These are phyloP conservation scores for Taenioides sp. DNA, from an alignment of 2,797 vertebrate species.

Conservation along the genomic window DNA sequence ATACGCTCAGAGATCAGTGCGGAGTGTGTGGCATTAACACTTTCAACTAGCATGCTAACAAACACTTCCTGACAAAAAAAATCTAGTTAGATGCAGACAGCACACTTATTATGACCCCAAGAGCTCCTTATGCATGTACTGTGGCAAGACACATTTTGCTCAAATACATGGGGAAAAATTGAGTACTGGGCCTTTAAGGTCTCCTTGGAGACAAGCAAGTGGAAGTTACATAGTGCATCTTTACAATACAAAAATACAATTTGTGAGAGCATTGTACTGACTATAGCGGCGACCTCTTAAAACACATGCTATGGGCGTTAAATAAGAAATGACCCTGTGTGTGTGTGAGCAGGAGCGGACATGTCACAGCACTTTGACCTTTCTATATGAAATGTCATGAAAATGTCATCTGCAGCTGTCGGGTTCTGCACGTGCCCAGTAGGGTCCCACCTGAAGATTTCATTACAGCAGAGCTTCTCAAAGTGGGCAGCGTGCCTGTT, in stretches of 20 bases:
- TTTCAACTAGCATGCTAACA: no score
- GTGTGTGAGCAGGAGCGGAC: not conserved
- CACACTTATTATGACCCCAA: no score
- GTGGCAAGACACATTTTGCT: no score
- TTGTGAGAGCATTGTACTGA: not conserved
- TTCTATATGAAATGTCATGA: slow-evolving; percentile 1
- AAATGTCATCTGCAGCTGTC: slow-evolving; percentile 4
- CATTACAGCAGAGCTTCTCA: not conserved
- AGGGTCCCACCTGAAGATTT: not conserved
- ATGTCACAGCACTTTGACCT: slow-evolving; percentile 12
- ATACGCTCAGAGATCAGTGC: no score
- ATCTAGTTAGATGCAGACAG: not conserved
- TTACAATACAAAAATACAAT: not conserved
- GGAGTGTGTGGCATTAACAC: no score
- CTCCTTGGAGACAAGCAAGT: no score
- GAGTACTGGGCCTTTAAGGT: no score
- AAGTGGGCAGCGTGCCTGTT: not conserved
- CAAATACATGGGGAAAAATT: no score
- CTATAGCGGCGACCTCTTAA: no score
- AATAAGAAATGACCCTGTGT: not conserved
- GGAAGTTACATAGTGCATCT: not conserved
- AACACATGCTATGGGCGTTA: not conserved
- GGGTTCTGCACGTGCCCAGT: slow-evolving; percentile 8
- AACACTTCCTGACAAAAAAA: no score
- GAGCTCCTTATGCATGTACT: no score